Evolutionary conservation across 2,888 invertebrate species (phyloP).

Genomic region (Nomada ruficornis): DNA sequence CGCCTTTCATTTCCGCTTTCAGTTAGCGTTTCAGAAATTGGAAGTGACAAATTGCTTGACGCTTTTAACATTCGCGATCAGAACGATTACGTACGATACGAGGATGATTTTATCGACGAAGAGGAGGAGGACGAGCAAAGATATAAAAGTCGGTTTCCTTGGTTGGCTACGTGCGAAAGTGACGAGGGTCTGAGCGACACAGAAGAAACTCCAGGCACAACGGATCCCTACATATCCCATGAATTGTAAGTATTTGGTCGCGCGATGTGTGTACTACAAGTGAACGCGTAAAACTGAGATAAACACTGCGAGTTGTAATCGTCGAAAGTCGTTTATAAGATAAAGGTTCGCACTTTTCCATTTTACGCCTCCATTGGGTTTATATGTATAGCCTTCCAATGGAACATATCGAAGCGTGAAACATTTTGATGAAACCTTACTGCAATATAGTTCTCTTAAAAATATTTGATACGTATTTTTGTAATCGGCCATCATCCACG

Average conservation of each 20-base stretch:
- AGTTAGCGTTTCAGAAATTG: slow-evolving; percentile 39
- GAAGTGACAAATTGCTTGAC: slow-evolving; percentile 11
- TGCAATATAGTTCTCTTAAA: no score
- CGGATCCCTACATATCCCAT: slow-evolving; percentile 56
- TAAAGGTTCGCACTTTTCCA: background rate
- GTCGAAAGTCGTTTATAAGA: background rate
- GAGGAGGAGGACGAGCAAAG: slow-evolving; percentile 8
- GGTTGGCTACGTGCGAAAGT: slow-evolving; percentile 34
- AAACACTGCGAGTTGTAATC: background rate
- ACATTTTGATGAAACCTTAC: no score
- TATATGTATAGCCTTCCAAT: no score
- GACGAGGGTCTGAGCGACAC: slow-evolving; percentile 2
- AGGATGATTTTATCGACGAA: slow-evolving; percentile 13
- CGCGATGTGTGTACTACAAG: background rate
- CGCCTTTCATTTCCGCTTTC: slow-evolving; percentile 61
- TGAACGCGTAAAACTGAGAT: background rate
- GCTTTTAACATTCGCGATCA: slow-evolving; percentile 9
- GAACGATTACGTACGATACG: slow-evolving; percentile 40
- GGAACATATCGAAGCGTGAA: no score
- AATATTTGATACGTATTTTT: no score
- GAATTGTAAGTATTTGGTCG: slow-evolving; percentile 49
- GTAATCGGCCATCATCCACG: no score
- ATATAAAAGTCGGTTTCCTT: slow-evolving; percentile 10
- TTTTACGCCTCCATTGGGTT: background rate
- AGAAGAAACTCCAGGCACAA: slow-evolving; percentile 31